These are phyloP conservation scores for Drosophila bifasciata DNA, from an alignment of 1,140 invertebrate species.

Conservation along the genomic window DNA sequence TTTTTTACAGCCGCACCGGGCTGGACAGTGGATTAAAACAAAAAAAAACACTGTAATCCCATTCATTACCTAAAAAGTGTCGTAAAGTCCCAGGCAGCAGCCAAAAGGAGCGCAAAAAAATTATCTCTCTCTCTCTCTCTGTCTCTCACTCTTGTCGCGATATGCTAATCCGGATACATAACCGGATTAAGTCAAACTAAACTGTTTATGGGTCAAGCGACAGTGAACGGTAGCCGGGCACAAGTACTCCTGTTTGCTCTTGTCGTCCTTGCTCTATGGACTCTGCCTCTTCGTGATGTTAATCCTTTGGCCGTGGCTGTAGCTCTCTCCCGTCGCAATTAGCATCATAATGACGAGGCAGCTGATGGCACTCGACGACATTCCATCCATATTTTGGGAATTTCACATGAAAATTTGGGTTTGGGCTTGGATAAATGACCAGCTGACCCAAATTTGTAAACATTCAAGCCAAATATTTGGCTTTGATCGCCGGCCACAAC, in stretches of 20 bases:
- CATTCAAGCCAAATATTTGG: conserved; percentile 64
- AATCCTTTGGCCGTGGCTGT: conserved; percentile 49
- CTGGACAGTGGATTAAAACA: conserved; percentile 70
- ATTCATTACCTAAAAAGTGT: conserved; percentile 81
- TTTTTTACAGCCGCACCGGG: conserved; percentile 45
- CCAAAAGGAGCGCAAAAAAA: conserved; percentile 27
- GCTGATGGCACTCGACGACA: conserved; percentile 48
- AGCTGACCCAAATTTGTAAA: conserved; percentile 61
- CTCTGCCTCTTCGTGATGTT: conserved; percentile 25
- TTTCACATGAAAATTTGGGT: conserved; percentile 33
- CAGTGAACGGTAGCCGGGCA: background rate
- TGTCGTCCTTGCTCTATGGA: conserved; percentile 2
- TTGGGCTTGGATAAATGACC: conserved; percentile 37
- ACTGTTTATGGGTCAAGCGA: conserved; percentile 66
- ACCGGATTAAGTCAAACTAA: conserved; percentile 62
- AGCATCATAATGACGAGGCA: conserved; percentile 69
- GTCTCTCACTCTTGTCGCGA: background rate
- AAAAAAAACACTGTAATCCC: conserved; percentile 62
- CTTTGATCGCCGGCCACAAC: conserved; percentile 53
- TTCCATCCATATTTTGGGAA: conserved; percentile 56
- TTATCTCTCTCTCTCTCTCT: background rate
- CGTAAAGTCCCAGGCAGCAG: conserved; percentile 30
- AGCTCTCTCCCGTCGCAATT: conserved; percentile 45
- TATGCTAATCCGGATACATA: conserved; percentile 67
- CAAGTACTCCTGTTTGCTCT: background rate